phyloP scores from a whole-genome alignment of 2,113 vertebrate species.

The Thryonomys swinderianus region DNA sequence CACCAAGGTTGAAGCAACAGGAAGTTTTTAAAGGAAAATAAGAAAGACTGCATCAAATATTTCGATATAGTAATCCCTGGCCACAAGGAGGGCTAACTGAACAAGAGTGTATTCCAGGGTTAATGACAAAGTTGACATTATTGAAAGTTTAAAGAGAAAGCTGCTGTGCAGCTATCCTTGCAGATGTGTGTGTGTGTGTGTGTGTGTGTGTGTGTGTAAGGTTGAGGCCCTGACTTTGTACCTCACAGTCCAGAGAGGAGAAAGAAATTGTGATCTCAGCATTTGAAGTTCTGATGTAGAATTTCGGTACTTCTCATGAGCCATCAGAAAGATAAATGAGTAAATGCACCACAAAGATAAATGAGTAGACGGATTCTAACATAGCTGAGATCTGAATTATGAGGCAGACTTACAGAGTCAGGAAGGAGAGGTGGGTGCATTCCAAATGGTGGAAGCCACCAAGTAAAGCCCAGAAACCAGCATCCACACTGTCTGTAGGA shows the following conservation, averaged over 20 bases:
- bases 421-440: background rate
- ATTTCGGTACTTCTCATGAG: background rate
- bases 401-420: background rate
- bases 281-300: background rate
- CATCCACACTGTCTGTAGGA: background rate
- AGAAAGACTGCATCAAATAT: background rate
- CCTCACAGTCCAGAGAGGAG: background rate
- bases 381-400: conserved; percentile 28
- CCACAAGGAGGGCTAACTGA: background rate
- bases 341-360: background rate
- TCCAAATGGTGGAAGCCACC: background rate
- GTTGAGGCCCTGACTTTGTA: too few relatives aligned
- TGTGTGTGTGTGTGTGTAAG: background rate
- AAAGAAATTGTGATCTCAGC: background rate
- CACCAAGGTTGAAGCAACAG: background rate
- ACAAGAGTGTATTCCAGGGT: background rate
- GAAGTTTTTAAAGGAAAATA: background rate
- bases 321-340: background rate
- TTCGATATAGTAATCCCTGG: background rate
- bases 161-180: background rate
- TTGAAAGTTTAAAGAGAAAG: background rate
- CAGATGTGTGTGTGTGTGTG: background rate
- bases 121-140: background rate
- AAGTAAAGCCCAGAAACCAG: background rate
- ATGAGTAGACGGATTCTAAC: background rate